These are phyloP conservation scores for Oplegnathus fasciatus DNA, from an alignment of 2,113 vertebrate genomes.

Conservation along the genomic window DNA sequence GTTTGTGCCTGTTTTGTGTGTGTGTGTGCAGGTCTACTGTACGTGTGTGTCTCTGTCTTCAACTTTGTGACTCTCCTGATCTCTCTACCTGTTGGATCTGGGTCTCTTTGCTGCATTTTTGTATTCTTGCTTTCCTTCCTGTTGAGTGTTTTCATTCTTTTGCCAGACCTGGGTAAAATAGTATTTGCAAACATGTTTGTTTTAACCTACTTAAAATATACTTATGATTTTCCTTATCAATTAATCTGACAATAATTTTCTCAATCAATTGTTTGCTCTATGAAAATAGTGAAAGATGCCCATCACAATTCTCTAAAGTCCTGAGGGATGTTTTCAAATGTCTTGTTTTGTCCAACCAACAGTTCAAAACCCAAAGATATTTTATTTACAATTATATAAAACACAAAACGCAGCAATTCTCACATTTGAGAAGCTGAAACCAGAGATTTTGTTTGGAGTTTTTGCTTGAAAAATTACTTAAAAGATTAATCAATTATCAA, in stretches of 20 bases:
- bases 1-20: slow-evolving; percentile 28
- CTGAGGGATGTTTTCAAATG: not conserved
- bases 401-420: not conserved
- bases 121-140: slow-evolving; percentile 26
- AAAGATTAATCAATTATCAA: not conserved
- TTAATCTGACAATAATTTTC: not conserved
- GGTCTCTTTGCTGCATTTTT: slow-evolving; percentile 2
- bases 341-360: not conserved
- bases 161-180: slow-evolving; percentile 26
- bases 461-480: not conserved
- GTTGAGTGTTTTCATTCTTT: not conserved
- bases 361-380: not conserved
- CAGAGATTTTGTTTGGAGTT: not conserved
- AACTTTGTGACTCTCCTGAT: slow-evolving; percentile 11
- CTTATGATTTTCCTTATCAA: not conserved
- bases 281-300: slow-evolving; percentile 1
- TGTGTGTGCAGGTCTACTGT: slow-evolving; percentile 21
- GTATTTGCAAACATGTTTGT: slow-evolving; percentile 52
- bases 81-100: slow-evolving; percentile 19
- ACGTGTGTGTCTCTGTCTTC: slow-evolving; percentile 2
- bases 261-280: not conserved
- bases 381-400: not conserved
- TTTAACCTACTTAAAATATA: not conserved
- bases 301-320: not conserved
- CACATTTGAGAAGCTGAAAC: not conserved